Conservation (phyloP, 2,888 invertebrate genomes). For the Tupiocoris notatus region DNA sequence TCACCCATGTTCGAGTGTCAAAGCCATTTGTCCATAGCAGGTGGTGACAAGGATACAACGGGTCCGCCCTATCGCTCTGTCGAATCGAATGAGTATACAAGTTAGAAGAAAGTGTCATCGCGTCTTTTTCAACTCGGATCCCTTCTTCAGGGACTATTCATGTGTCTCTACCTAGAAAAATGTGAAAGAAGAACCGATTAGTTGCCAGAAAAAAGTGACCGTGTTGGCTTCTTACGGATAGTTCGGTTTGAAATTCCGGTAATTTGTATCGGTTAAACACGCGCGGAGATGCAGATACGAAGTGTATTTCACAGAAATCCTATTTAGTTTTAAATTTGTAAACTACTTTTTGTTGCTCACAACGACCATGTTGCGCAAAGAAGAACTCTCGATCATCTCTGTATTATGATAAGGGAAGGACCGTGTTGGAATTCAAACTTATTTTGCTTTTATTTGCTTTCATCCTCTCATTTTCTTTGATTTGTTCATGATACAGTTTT, state of each 20-base stretch:
- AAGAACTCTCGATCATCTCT: no score
- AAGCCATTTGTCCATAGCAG: constrained; percentile 4
- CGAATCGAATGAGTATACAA: background rate
- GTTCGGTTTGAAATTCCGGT: background rate
- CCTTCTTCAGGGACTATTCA: no score
- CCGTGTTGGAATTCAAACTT: no score
- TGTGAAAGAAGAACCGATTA: background rate
- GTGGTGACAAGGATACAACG: constrained; percentile 27
- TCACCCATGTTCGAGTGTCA: background rate
- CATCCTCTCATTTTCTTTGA: no score
- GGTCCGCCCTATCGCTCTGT: constrained; percentile 1
- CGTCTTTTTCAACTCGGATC: background rate
- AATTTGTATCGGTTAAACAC: background rate
- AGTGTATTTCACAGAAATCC: no score
- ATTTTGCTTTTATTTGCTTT: no score
- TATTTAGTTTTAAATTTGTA: no score
- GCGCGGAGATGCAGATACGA: no score
- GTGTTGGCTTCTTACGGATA: background rate
- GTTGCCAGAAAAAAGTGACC: background rate
- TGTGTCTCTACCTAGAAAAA: background rate
- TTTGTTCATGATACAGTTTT: no score
- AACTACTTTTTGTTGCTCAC: no score
- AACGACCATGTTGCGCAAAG: no score
- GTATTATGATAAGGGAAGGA: no score
- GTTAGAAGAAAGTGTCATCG: background rate